A percentile compares a stretch with the other conserved stretches of the same genome.
Evolutionary conservation across 2,888 invertebrate species (phyloP).

Genomic region (Sphecodes monilicornis): DNA sequence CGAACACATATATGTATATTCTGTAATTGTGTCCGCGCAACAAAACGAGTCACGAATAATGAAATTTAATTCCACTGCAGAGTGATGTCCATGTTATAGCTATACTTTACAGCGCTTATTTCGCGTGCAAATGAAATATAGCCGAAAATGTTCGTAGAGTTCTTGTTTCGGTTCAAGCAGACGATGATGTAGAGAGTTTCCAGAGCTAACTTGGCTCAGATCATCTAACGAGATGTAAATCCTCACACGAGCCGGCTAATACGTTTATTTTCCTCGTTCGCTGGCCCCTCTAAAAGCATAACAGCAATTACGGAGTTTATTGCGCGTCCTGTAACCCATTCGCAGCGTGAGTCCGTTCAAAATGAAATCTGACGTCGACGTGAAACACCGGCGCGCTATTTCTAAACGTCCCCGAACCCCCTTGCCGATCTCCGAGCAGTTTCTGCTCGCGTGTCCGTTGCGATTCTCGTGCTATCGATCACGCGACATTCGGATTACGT

Average conservation of each 20-base stretch:
- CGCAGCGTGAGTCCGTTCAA: conserved; percentile 68
- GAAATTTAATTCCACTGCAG: background rate
- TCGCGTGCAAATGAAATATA: background rate
- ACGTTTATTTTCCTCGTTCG: conserved; percentile 63
- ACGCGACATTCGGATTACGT: background rate
- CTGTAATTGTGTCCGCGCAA: background rate
- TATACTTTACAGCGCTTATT: background rate
- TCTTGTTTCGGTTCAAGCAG: conserved; percentile 25
- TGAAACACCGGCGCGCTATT: conserved; percentile 38
- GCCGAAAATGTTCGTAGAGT: background rate
- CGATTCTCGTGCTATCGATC: conserved; percentile 9
- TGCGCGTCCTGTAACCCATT: conserved; percentile 67
- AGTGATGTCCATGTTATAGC: background rate
- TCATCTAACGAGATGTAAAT: conserved; percentile 51
- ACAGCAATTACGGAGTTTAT: conserved; percentile 72
- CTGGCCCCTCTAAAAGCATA: conserved; percentile 52
- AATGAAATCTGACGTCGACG: conserved; percentile 65
- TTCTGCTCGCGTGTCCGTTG: background rate
- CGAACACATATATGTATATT: background rate
- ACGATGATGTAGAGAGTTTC: conserved; percentile 52
- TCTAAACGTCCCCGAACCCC: conserved; percentile 28
- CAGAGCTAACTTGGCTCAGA: conserved; percentile 32
- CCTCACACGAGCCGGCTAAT: conserved; percentile 47
- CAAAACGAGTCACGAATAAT: background rate
- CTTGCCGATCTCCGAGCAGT: conserved; percentile 19